Conservation (phyloP, 1,140 invertebrate species). For the Drosophila kikkawai region DNA sequence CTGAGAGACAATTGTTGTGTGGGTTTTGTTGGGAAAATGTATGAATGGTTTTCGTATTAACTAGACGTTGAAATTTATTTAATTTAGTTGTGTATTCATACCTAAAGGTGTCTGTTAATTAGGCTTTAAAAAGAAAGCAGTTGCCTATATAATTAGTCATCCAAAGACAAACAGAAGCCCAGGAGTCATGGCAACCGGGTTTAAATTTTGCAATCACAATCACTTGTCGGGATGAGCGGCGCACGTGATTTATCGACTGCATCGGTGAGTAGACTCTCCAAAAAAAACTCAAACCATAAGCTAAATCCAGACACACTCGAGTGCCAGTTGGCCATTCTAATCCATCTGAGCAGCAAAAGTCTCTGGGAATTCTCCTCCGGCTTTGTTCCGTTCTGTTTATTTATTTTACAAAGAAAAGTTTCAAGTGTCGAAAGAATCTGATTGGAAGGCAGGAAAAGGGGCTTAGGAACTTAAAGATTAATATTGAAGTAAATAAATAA, state of each 20-base stretch:
- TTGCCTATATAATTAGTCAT: conserved; percentile 26
- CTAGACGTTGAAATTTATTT: neutral
- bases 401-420: conserved; percentile 18
- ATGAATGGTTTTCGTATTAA: conserved; percentile 4
- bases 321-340: conserved; percentile 33
- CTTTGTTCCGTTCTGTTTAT: conserved; percentile 30
- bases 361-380: neutral
- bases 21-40: conserved; percentile 9
- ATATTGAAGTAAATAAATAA: conserved; percentile 1
- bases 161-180: neutral
- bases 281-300: conserved; percentile 8
- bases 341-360: conserved; percentile 2
- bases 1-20: conserved; percentile 18
- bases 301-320: conserved; percentile 25
- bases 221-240: conserved; percentile 13
- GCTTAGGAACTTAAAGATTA: neutral
- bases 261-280: conserved; percentile 12
- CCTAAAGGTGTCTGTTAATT: conserved; percentile 16
- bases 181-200: conserved; percentile 11
- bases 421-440: neutral
- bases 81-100: neutral
- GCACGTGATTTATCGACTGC: conserved; percentile 51
- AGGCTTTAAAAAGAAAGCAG: neutral
- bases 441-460: neutral
- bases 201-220: conserved; percentile 26